Evolutionary conservation across 2,113 vertebrate species (phyloP).

Genomic region (Sus scrofa): DNA sequence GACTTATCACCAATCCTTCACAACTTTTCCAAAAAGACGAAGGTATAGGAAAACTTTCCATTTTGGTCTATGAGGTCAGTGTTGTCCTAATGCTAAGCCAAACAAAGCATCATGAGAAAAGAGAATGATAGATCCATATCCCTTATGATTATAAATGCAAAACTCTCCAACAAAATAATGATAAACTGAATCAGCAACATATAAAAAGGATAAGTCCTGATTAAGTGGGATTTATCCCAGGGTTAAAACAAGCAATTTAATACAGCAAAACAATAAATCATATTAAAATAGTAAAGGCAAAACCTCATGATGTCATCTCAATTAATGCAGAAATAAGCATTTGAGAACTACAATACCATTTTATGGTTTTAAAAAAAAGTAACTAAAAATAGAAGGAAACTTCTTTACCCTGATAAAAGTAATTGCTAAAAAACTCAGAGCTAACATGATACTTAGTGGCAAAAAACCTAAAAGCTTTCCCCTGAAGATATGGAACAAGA

Average conservation of each 20-base stretch:
- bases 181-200: not conserved
- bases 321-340: not conserved
- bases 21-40: not conserved
- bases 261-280: not conserved
- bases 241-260: not conserved
- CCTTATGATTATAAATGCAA: not conserved
- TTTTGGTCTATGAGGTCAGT: not conserved
- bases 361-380: not conserved
- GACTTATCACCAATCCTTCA: slow-evolving; percentile 2
- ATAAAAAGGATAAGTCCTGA: not conserved
- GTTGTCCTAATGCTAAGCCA: not conserved
- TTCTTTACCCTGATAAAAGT: not conserved
- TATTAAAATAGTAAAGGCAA: not conserved
- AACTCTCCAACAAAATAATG: not conserved
- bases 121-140: not conserved
- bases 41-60: not conserved
- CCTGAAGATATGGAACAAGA: not conserved
- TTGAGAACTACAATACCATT: not conserved
- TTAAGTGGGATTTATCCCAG: not conserved
- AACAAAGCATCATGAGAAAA: not conserved
- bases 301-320: not conserved
- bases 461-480: not conserved
- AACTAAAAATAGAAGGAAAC: not conserved
- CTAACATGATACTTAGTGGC: not conserved
- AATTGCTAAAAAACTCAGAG: not conserved